phyloP scores from a whole-genome alignment of 2,797 vertebrate species.

The Macropodus opercularis region DNA sequence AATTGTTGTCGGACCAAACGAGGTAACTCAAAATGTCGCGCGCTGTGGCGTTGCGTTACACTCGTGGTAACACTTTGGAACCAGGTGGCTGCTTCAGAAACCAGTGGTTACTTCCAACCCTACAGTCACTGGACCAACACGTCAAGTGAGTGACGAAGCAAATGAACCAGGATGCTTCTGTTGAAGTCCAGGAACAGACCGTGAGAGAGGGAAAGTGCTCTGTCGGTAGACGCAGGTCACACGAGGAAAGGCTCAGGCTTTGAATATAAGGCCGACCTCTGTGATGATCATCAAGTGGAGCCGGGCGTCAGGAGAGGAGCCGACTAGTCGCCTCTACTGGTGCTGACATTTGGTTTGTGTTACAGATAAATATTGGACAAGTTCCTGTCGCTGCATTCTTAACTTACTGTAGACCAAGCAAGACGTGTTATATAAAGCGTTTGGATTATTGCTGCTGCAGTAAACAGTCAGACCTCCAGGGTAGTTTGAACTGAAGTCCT shows the following conservation, averaged over 20 bases:
- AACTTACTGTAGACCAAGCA: constrained; percentile 7
- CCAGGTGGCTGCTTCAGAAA: not conserved
- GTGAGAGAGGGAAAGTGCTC: too few species aligned
- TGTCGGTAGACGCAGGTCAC: not conserved
- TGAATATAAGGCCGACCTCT: constrained; percentile 39
- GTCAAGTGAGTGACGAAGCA: not conserved
- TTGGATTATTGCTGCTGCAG: constrained; percentile 12
- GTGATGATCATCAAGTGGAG: constrained; percentile 33
- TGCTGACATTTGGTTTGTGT: constrained; percentile 52
- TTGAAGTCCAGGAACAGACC: not conserved
- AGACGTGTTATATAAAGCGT: not conserved
- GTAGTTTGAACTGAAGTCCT: constrained; percentile 1
- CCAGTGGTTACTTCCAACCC: not conserved
- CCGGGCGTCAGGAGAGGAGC: not conserved
- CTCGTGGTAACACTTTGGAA: too few species aligned
- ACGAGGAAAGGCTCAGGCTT: constrained; percentile 10
- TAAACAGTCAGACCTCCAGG: not conserved
- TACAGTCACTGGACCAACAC: not conserved
- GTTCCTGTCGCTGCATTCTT: not conserved
- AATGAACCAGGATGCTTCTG: not conserved
- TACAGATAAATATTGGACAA: constrained; percentile 27
- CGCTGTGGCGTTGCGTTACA: too few species aligned
- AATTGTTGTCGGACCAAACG: too few species aligned
- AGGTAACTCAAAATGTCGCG: too few species aligned
- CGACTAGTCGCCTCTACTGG: not conserved